phyloP scores from a whole-genome alignment of 2,888 invertebrate genomes.

The Linnaemya vulpina region DNA sequence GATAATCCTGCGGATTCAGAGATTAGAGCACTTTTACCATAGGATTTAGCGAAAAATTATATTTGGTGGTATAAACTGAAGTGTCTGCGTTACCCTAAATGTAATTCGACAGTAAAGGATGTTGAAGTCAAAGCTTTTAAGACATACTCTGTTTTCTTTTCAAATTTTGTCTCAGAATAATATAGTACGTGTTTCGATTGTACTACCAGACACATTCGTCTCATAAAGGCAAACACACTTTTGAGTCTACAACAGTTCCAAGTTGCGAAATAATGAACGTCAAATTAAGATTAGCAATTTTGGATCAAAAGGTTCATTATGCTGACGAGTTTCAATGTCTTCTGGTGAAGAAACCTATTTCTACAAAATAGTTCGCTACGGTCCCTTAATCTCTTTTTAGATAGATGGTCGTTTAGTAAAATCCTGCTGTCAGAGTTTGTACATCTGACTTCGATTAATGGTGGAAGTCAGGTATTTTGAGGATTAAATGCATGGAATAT shows the following conservation, averaged over 20 bases:
- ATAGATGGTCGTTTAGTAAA: neutral
- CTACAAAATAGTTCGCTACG: neutral
- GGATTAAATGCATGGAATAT: constrained; percentile 6
- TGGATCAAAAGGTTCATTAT: too few relatives aligned
- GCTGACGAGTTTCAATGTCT: too few relatives aligned
- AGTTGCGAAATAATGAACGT: neutral
- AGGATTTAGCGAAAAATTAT: too few relatives aligned
- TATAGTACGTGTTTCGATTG: neutral
- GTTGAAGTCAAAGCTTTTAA: neutral
- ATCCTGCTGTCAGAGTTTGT: neutral
- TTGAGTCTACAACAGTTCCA: too few relatives aligned
- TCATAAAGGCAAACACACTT: neutral
- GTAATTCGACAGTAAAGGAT: neutral
- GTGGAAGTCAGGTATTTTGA: neutral
- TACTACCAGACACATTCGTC: neutral
- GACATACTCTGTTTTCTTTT: neutral
- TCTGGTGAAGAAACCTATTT: too few relatives aligned
- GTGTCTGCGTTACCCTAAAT: too few relatives aligned
- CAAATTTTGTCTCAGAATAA: neutral
- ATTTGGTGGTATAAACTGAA: too few relatives aligned
- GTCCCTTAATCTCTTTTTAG: neutral
- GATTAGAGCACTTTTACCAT: too few relatives aligned
- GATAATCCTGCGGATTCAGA: too few relatives aligned
- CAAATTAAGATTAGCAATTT: neutral
- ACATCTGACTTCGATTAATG: neutral